Conservation (phyloP, 2,113 vertebrate species). For the Etheostoma spectabile region DNA sequence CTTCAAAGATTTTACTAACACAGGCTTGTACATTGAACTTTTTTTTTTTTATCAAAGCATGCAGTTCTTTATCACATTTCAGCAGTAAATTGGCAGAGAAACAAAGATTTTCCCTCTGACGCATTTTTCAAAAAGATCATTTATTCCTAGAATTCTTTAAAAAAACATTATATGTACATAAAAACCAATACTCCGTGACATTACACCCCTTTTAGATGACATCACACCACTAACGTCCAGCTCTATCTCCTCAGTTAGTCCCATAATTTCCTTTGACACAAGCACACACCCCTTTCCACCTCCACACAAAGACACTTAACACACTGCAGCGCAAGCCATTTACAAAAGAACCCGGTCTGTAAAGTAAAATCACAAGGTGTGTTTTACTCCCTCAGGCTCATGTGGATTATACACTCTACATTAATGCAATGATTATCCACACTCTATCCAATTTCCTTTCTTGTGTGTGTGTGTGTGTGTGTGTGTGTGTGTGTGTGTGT, state of each 20-base stretch:
- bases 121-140: background rate
- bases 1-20: no score
- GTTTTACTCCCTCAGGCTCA: slow-evolving; percentile 56
- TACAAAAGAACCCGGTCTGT: slow-evolving; percentile 34
- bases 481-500: background rate
- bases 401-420: slow-evolving; percentile 68
- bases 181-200: background rate
- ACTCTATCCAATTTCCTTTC: slow-evolving; percentile 68
- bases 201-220: slow-evolving; percentile 3
- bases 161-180: background rate
- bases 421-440: slow-evolving; percentile 73
- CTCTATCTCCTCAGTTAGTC: slow-evolving; percentile 2
- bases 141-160: background rate
- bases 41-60: no score
- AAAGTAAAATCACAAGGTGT: slow-evolving; percentile 67
- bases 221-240: slow-evolving; percentile 7
- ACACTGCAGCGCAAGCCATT: slow-evolving; percentile 33
- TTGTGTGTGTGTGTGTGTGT: background rate
- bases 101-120: background rate
- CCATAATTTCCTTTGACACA: slow-evolving; percentile 45
- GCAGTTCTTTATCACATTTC: no score
- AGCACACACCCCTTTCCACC: slow-evolving; percentile 5
- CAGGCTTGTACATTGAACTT: no score
- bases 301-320: slow-evolving; percentile 43
- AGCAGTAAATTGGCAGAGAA: background rate